Evolutionary conservation across 2,888 invertebrate genomes (phyloP).

Genomic region (Chrysomela aeneicollis): DNA sequence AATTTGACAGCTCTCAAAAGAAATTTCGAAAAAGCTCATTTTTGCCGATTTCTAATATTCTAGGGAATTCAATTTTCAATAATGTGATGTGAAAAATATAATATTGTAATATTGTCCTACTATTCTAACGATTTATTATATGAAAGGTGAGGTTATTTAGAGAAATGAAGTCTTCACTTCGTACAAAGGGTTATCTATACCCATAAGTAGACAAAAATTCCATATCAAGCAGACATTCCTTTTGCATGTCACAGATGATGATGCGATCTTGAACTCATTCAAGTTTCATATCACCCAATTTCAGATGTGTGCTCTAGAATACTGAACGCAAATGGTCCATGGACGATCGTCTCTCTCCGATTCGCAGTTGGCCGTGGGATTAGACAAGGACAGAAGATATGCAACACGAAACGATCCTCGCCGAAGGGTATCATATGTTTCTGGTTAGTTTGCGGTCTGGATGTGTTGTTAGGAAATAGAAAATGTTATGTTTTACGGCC

Average conservation of each 20-base stretch:
- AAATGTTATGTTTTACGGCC: slow-evolving; percentile 44
- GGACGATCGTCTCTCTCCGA: slow-evolving; percentile 7
- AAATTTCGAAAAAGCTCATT: too few relatives aligned
- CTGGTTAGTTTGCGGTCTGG: slow-evolving; percentile 48
- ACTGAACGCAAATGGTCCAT: slow-evolving; percentile 19
- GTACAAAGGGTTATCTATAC: too few relatives aligned
- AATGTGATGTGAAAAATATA: too few relatives aligned
- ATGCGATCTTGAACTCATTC: background rate
- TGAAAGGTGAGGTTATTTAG: too few relatives aligned
- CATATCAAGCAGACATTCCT: slow-evolving; percentile 18
- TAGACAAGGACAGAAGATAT: slow-evolving; percentile 3
- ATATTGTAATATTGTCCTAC: too few relatives aligned
- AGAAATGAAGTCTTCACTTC: too few relatives aligned
- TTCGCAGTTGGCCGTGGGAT: background rate
- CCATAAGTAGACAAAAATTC: too few relatives aligned
- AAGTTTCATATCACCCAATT: slow-evolving; percentile 3
- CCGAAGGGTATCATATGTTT: slow-evolving; percentile 49
- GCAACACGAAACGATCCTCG: slow-evolving; percentile 20
- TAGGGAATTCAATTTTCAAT: too few relatives aligned
- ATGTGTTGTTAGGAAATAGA: slow-evolving; percentile 45
- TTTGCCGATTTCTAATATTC: too few relatives aligned
- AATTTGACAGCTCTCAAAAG: too few relatives aligned
- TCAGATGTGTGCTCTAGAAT: background rate
- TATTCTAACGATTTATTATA: too few relatives aligned
- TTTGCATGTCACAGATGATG: background rate